phyloP scores from a whole-genome alignment of 1,140 invertebrate species.

The Olivierus martensii region DNA sequence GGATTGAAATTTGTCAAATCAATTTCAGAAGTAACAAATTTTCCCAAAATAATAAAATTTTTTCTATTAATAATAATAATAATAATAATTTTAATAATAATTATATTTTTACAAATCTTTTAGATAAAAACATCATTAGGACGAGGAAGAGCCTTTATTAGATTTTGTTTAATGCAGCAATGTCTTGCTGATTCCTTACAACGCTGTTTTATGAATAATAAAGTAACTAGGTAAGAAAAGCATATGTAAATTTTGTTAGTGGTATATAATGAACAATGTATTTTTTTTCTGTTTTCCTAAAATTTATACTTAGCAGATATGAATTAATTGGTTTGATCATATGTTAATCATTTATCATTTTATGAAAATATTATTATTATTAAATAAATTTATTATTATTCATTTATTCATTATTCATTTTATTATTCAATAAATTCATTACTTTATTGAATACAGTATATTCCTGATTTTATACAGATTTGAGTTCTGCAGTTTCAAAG shows the following conservation, averaged over 20 bases:
- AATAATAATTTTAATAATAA: constrained; percentile 1
- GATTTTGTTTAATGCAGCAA: constrained; percentile 34
- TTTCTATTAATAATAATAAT: neutral
- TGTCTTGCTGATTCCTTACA: constrained; percentile 34
- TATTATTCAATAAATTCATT: too few relatives aligned
- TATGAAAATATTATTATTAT: too few relatives aligned
- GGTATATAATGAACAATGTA: too few relatives aligned
- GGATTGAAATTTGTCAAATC: constrained; percentile 34
- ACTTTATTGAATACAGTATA: too few relatives aligned
- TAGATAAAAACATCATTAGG: constrained; percentile 33
- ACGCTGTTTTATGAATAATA: constrained; percentile 28
- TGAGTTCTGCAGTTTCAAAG: too few relatives aligned
- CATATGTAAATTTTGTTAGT: too few relatives aligned
- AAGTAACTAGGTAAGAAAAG: constrained; percentile 30
- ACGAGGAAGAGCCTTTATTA: constrained; percentile 31
- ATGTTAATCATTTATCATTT: too few relatives aligned
- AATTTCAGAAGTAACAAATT: constrained; percentile 27
- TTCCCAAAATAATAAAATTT: neutral
- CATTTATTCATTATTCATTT: too few relatives aligned
- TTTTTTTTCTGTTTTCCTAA: neutral
- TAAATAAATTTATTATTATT: too few relatives aligned
- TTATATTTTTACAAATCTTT: constrained; percentile 13
- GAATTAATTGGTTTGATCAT: neutral
- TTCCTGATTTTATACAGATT: too few relatives aligned
- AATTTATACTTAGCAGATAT: neutral